Evolutionary conservation across 2,888 invertebrate species (phyloP), one percentile per base, ranked within the genome.

Genomic region (Stratiomys singularior): DNA sequence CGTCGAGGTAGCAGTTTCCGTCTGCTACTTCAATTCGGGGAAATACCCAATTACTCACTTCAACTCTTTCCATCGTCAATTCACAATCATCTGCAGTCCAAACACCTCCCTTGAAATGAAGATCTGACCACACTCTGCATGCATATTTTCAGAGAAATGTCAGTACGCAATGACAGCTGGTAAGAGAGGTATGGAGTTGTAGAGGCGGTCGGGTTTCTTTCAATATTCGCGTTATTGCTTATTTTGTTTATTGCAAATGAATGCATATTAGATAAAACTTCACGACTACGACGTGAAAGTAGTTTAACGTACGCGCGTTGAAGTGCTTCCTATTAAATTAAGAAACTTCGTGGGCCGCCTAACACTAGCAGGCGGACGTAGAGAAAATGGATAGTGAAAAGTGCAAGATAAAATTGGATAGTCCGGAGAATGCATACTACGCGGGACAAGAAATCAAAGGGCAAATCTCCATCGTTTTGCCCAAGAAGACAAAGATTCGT

Each of bases 401-500:
- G 80, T 82, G 86, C 78, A 85, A 86, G 81, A 86, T 86, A 28
- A 85, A 84, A 76, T 80, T 86, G 80, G 85, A 86, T 76, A 86
- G 85, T 80, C 83, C 86, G 66, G 85, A 86, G 18, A 84, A 84
- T 46, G 83, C 84, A 9, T 86, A 86, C 76, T 84, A 83, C 81
- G 85, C 84, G 77, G 86, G 87, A 66, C 85, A 86, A 79, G 82
- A 83, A 23, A 85, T 86, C 71, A 84, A 83, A 69, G 86, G 86
- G 28, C 84, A 85, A 80, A 85, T 86, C 77, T 85, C 84, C 82
- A 82, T 86, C 80, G 86, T 85, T 81, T 80, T 86, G n/a, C 82
- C 81, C 69, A 86, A 86, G 80, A 85, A 86, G 77, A 84, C 85
- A 0, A 87, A 86, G 82, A 86, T 86, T 76, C 83, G 85, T 80